Conservation (phyloP, 1,140 invertebrate genomes). For the Phortica variegata region DNA sequence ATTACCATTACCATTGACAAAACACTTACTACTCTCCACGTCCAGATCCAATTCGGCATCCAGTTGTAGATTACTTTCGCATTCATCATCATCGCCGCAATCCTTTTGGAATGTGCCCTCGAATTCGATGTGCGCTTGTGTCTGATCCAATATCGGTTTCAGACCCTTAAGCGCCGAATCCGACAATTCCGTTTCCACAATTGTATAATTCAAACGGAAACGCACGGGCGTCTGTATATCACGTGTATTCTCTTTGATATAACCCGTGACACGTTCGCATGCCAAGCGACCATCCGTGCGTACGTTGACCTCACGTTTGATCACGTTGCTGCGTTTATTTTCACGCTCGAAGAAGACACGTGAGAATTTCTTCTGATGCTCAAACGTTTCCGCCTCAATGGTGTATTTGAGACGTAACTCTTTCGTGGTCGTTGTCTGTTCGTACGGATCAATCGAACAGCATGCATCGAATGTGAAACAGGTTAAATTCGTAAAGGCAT, state of each 20-base stretch:
- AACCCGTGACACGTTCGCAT: conserved; percentile 75
- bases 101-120: conserved; percentile 89
- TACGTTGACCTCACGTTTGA: conserved; percentile 63
- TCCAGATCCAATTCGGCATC: conserved; percentile 66
- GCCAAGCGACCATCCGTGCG: conserved; percentile 60
- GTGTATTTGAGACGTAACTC: conserved; percentile 68
- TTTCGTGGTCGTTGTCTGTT: conserved; percentile 59
- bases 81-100: conserved; percentile 86
- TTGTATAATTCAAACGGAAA: conserved; percentile 81
- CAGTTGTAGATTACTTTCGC: conserved; percentile 80
- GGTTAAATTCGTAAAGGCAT: conserved; percentile 68
- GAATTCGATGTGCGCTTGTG: conserved; percentile 78
- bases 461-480: conserved; percentile 89
- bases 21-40: conserved; percentile 43
- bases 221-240: conserved; percentile 84
- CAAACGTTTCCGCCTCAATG: conserved; percentile 83
- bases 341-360: conserved; percentile 72
- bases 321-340: conserved; percentile 61
- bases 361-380: conserved; percentile 75
- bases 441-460: conserved; percentile 72
- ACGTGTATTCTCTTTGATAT: conserved; percentile 79
- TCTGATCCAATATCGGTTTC: conserved; percentile 83
- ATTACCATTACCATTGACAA: no score
- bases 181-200: conserved; percentile 67
- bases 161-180: conserved; percentile 75